Percentiles rank a stretch among this genome's conserved stretches.
phyloP scores from a whole-genome alignment of 2,113 vertebrate species.

The Sapayoa aenigma region DNA sequence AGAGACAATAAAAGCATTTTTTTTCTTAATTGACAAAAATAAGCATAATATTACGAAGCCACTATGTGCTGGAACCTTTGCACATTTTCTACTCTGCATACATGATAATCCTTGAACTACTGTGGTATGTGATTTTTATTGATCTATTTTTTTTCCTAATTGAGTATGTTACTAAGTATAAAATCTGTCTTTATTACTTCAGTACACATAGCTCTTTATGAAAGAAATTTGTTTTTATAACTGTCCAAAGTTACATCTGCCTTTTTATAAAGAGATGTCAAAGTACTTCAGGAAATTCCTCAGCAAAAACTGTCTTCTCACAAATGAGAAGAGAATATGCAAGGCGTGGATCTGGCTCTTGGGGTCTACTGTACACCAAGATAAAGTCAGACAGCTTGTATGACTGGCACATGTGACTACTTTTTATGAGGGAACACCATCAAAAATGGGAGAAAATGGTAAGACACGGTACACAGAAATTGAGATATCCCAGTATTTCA shows the following conservation, averaged over 20 bases:
- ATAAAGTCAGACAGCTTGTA: background rate
- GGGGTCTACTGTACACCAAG: background rate
- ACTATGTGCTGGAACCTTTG: background rate
- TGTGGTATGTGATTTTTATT: background rate
- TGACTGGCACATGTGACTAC: background rate
- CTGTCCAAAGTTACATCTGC: background rate
- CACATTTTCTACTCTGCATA: background rate
- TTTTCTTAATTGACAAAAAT: background rate
- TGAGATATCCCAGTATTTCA: no score
- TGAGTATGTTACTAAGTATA: background rate
- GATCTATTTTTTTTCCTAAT: background rate
- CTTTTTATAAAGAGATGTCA: background rate
- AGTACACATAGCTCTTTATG: background rate
- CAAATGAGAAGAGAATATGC: background rate
- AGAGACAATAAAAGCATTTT: background rate
- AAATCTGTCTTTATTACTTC: background rate
- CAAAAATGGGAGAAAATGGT: background rate
- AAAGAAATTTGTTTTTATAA: background rate
- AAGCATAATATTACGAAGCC: background rate
- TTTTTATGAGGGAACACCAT: background rate
- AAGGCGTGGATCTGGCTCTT: rapidly evolving
- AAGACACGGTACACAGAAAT: background rate
- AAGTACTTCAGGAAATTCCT: background rate
- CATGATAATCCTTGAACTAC: background rate
- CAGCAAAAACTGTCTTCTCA: background rate